A percentile compares a stretch with the other conserved stretches of the same genome.
These are phyloP conservation scores for Urocolius indicus DNA, from an alignment of 2,113 vertebrate genomes.

Conservation along the genomic window DNA sequence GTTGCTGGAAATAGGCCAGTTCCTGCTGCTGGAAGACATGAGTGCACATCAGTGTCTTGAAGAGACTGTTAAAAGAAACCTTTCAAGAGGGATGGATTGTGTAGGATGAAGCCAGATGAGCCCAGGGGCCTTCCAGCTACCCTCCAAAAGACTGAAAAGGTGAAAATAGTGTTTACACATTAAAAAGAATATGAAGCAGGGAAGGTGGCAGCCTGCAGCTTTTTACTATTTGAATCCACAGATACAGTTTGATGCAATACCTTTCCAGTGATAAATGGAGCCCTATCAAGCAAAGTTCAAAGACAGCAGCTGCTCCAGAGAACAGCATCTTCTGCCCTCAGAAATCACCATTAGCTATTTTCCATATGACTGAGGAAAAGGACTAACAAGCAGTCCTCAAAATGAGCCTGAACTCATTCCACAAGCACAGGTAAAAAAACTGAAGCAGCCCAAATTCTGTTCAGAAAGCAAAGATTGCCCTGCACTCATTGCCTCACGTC, in stretches of 20 bases:
- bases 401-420: not conserved
- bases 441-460: not conserved
- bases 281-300: not conserved
- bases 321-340: slow-evolving; percentile 6
- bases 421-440: not conserved
- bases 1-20: not conserved
- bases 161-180: slow-evolving; percentile 13
- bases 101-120: not conserved
- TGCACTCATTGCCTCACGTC: not conserved
- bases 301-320: slow-evolving; percentile 22
- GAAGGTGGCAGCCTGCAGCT: not conserved
- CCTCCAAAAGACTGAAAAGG: not conserved
- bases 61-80: not conserved
- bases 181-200: not conserved
- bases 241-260: not conserved
- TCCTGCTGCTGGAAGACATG: not conserved
- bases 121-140: not conserved
- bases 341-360: not conserved
- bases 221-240: not conserved
- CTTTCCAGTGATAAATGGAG: slow-evolving; percentile 17
- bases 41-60: accelerated
- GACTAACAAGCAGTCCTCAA: not conserved
- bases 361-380: not conserved
- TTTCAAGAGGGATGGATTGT: not conserved
- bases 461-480: not conserved